Evolutionary conservation across 2,797 vertebrate species (phyloP).

Genomic region (Micropoecilia bifurca): DNA sequence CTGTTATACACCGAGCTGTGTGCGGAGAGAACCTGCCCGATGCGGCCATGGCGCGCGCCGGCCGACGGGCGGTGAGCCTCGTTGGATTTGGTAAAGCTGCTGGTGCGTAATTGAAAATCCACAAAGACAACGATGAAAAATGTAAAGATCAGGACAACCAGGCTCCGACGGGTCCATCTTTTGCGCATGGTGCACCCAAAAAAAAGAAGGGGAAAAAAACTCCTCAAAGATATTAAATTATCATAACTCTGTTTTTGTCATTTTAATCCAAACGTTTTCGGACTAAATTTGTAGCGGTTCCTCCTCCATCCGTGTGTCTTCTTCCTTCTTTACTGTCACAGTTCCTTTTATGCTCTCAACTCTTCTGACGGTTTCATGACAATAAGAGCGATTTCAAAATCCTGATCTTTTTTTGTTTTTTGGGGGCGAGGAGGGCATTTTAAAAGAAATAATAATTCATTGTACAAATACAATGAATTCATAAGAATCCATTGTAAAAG

Average conservation of each 20-base stretch:
- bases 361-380: too few species aligned
- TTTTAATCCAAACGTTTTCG: slow-evolving; percentile 9
- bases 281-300: slow-evolving; percentile 9
- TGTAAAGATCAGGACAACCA: slow-evolving; percentile 60
- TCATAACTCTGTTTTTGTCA: neutral
- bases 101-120: slow-evolving; percentile 71
- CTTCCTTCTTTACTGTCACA: slow-evolving; percentile 16
- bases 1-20: neutral
- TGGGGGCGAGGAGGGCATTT: neutral
- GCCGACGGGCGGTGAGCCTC: neutral
- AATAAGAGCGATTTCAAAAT: neutral
- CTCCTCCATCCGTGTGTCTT: slow-evolving; percentile 32
- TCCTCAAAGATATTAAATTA: neutral
- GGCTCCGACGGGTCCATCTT: slow-evolving; percentile 62
- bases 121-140: slow-evolving; percentile 73
- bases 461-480: neutral
- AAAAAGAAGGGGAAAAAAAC: neutral
- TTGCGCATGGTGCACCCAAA: slow-evolving; percentile 48
- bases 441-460: too few species aligned
- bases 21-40: slow-evolving; percentile 12
- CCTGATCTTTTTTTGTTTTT: neutral
- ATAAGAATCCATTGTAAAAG: neutral
- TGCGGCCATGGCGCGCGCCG: slow-evolving; percentile 4
- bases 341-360: slow-evolving; percentile 4
- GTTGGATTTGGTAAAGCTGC: slow-evolving; percentile 23